These are phyloP conservation scores for Corbicula japonica DNA, from an alignment of 2,888 invertebrate genomes.

Conservation along the genomic window DNA sequence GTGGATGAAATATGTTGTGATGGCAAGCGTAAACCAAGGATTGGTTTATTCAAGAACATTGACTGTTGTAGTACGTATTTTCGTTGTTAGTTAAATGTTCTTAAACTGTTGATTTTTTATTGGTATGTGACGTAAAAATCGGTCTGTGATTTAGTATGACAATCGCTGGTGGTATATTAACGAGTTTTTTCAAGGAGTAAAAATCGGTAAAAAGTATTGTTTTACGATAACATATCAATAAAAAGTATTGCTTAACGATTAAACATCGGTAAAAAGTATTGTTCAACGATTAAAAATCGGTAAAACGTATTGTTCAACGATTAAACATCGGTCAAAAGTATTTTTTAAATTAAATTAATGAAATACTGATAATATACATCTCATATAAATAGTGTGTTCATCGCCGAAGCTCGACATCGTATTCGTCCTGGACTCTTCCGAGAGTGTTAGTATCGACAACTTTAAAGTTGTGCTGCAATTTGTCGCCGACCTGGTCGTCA, in stretches of 20 bases:
- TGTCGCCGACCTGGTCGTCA: conserved; percentile 22
- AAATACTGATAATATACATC: not conserved
- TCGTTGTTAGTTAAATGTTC: not conserved
- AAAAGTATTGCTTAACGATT: not conserved
- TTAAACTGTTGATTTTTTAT: not conserved
- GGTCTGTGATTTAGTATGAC: not conserved
- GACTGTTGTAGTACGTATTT: conserved; percentile 32
- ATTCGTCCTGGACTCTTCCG: conserved; percentile 27
- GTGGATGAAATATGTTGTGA: conserved; percentile 17
- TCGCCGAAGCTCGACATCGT: conserved; percentile 21
- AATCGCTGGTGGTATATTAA: not conserved
- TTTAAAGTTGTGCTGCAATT: conserved; percentile 2
- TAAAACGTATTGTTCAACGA: not conserved
- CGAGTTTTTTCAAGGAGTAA: not conserved
- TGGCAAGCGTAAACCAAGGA: not conserved
- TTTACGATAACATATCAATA: not conserved
- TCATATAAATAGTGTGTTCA: conserved; percentile 7
- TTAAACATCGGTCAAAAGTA: not conserved
- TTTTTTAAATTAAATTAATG: not conserved
- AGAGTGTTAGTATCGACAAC: conserved; percentile 3
- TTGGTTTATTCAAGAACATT: conserved; percentile 12
- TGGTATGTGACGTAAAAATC: not conserved
- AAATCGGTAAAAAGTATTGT: not conserved
- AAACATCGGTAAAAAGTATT: not conserved
- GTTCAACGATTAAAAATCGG: not conserved